These are phyloP conservation scores for Chelmon rostratus DNA, from an alignment of 2,797 vertebrate genomes.

Conservation along the genomic window DNA sequence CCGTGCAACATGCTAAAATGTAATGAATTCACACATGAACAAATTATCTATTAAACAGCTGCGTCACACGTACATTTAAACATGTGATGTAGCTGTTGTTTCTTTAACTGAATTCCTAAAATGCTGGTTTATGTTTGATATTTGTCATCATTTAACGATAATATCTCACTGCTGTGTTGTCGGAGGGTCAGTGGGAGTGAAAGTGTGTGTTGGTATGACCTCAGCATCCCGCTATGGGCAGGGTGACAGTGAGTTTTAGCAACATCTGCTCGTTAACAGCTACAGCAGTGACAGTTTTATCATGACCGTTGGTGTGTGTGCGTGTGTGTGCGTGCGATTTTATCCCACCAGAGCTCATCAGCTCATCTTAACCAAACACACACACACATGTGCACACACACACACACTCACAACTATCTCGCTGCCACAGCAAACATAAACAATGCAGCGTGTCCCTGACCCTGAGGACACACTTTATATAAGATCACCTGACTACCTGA, in stretches of 20 bases:
- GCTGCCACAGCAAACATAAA: constrained; percentile 48
- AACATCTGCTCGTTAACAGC: constrained; percentile 62
- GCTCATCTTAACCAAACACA: constrained; percentile 52
- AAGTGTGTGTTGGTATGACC: constrained; percentile 17
- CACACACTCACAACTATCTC: constrained; percentile 6
- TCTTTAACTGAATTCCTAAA: too few species aligned
- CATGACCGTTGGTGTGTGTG: constrained; percentile 5
- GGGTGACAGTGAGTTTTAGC: constrained; percentile 57
- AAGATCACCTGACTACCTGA: too few species aligned
- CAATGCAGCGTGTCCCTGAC: constrained; percentile 13
- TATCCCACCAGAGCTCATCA: constrained; percentile 40
- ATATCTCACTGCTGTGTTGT: neutral
- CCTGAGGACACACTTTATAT: neutral
- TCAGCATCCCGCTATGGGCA: constrained; percentile 19
- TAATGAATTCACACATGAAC: too few species aligned
- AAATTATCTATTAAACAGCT: too few species aligned
- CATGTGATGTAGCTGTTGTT: too few species aligned
- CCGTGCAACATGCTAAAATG: too few species aligned
- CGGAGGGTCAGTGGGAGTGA: neutral
- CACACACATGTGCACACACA: constrained; percentile 6
- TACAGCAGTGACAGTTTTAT: constrained; percentile 28
- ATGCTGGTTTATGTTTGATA: too few species aligned
- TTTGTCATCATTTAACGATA: too few species aligned
- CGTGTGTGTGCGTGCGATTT: constrained; percentile 18
- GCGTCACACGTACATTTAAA: too few species aligned